phyloP scores from a whole-genome alignment of 1,140 invertebrate genomes.

The Drosophila prosaltans region DNA sequence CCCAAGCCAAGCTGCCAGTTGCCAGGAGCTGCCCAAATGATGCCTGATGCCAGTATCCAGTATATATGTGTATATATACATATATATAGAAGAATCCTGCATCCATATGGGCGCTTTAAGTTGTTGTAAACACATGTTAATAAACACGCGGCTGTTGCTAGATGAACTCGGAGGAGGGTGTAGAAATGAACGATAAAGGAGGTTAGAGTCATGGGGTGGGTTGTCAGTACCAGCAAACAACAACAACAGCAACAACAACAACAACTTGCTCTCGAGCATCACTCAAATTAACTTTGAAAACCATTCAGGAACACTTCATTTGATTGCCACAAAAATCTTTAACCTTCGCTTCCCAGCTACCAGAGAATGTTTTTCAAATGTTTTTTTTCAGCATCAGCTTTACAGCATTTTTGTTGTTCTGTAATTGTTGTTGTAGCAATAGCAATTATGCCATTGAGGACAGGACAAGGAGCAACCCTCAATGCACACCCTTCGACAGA shows the following conservation, averaged over 20 bases:
- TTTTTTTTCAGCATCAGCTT: not conserved
- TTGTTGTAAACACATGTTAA: slow-evolving; percentile 82
- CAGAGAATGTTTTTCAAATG: not conserved
- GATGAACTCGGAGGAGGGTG: not conserved
- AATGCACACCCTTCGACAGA: not conserved
- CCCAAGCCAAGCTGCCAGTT: slow-evolving; percentile 28
- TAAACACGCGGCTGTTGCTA: slow-evolving; percentile 62
- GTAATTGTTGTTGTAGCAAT: slow-evolving; percentile 79
- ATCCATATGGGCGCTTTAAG: slow-evolving; percentile 76
- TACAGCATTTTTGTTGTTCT: slow-evolving; percentile 52
- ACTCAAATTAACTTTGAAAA: slow-evolving; percentile 83
- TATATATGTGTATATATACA: no score
- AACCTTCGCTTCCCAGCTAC: not conserved
- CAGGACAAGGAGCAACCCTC: slow-evolving; percentile 28
- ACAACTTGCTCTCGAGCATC: slow-evolving; percentile 65
- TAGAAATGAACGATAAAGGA: not conserved
- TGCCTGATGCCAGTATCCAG: no score
- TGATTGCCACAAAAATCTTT: slow-evolving; percentile 74
- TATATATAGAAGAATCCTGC: not conserved
- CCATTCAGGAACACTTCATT: slow-evolving; percentile 83
- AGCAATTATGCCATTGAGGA: slow-evolving; percentile 80
- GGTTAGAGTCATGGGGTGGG: slow-evolving; percentile 28
- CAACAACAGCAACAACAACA: slow-evolving; percentile 15
- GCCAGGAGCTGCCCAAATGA: no score
- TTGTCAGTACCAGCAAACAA: slow-evolving; percentile 68